These are phyloP conservation scores for Taxidea taxus DNA, from an alignment of 2,113 vertebrate genomes.

Conservation along the genomic window DNA sequence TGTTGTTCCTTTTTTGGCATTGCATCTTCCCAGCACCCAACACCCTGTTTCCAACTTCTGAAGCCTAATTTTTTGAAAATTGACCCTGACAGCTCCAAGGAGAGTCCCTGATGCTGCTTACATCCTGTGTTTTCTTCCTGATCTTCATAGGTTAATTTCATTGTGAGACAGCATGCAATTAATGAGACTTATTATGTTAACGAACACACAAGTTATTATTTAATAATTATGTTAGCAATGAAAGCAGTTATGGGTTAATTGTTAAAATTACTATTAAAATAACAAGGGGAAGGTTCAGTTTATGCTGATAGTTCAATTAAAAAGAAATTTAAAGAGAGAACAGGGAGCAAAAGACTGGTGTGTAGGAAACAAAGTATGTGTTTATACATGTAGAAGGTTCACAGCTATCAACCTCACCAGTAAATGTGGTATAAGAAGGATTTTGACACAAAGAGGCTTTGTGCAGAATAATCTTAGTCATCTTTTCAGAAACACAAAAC, in stretches of 20 bases:
- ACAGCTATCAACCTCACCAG: not conserved
- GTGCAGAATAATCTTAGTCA: not conserved
- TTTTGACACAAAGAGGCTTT: not conserved
- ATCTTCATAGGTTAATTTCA: conserved; percentile 65
- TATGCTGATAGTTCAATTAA: conserved; percentile 57
- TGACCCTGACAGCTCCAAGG: not conserved
- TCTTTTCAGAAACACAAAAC: not conserved
- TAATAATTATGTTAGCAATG: conserved; percentile 67
- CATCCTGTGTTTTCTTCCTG: conserved; percentile 33
- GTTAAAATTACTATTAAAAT: conserved; percentile 69
- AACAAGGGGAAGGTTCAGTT: conserved; percentile 60
- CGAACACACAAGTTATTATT: conserved; percentile 66
- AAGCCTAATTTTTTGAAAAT: conserved; percentile 13
- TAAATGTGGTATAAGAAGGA: not conserved
- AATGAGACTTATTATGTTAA: conserved; percentile 68
- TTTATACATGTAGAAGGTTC: not conserved
- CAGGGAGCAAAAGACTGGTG: conserved; percentile 45
- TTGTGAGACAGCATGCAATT: conserved; percentile 56
- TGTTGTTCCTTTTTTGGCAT: not conserved
- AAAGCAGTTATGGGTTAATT: conserved; percentile 71
- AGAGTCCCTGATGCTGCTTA: conserved; percentile 27
- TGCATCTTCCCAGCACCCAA: not conserved
- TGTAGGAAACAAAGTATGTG: conserved; percentile 5
- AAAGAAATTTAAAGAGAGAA: conserved; percentile 57
- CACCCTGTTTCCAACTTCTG: not conserved